Percentiles rank a stretch among this genome's conserved stretches.
Evolutionary conservation across 2,113 vertebrate species (phyloP).

Genomic region (Mellivora capensis): DNA sequence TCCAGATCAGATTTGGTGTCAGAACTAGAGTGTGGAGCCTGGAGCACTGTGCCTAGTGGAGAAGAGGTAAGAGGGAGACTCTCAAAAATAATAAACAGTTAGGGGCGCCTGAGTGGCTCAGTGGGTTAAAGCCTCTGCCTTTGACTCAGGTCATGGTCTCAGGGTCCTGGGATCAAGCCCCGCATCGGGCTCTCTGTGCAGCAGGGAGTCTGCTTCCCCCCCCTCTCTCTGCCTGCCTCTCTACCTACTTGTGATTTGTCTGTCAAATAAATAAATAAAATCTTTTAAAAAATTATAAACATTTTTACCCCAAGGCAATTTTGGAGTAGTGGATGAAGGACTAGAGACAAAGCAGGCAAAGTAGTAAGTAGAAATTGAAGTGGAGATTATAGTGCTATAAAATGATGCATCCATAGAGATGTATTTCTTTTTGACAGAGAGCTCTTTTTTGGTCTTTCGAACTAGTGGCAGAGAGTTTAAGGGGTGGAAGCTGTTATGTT

Average conservation of each 20-base stretch:
- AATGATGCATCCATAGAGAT: not conserved
- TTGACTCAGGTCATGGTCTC: too few species aligned
- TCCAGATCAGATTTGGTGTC: not conserved
- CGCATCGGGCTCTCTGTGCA: too few species aligned
- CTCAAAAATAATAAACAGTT: not conserved
- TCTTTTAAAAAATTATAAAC: not conserved
- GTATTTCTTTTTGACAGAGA: not conserved
- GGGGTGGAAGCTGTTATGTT: not conserved
- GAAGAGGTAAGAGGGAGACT: not conserved
- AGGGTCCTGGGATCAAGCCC: too few species aligned
- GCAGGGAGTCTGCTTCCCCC: too few species aligned
- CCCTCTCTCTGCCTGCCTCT: too few species aligned
- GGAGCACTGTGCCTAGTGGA: not conserved
- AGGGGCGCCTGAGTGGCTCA: not conserved
- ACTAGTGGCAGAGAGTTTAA: not conserved
- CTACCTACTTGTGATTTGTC: too few species aligned
- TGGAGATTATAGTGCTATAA: not conserved
- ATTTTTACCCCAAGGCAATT: not conserved
- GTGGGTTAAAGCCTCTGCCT: too few species aligned
- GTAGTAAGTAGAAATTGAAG: conserved; percentile 14
- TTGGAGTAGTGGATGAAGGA: not conserved
- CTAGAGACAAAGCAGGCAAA: not conserved
- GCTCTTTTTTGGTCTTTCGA: not conserved
- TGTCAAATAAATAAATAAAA: too few species aligned
- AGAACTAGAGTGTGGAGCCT: not conserved